Base-by-base conservation (phyloP, 2,797 vertebrate genomes). In the Betta splendens region DNA sequence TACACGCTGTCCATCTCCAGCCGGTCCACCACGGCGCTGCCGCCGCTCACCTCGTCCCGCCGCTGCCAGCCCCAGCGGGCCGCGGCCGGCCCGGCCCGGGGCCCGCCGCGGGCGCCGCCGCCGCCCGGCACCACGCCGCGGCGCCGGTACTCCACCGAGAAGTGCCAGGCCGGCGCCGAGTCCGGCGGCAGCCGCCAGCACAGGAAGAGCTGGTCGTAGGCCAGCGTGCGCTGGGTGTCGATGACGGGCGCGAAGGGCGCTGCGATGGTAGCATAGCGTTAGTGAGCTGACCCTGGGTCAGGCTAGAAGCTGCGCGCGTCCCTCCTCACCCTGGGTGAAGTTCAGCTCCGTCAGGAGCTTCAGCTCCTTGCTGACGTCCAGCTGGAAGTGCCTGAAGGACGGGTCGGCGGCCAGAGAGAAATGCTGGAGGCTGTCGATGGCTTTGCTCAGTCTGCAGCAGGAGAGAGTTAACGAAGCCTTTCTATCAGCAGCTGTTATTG, bases 201-300 rank as follows among this genome's bases (percentile, higher is more conserved):
- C 47, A 98, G 87, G 87, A 94, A 98, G 80, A 98, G 96, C 89
- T 98, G 96, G 79, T 98, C 95, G 0, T 98, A 98, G 75, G 97
- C 95, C 51, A 97, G 92, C 26, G 96, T 96, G 17, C 93, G 93
- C 87, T 98, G 97, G 11, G 96, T 98, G 78, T 98, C 97, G 0
- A 98, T 95, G 67, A 98, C 97, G 0, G 97, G 97, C 4, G 96
- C 96, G 55, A 93, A 89, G 0, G 97, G 97, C 3, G 92, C 97
- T 98, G 91, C 13, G 48, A n/a, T n/a, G n/a, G n/a, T n/a, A n/a
- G n/a, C n/a, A n/a, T n/a, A n/a, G n/a, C n/a, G n/a, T n/a, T n/a
- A n/a, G n/a, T n/a, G n/a, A n/a, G n/a, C n/a, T n/a, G n/a, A n/a
- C n/a, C n/a, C n/a, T n/a, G n/a, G n/a, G n/a, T n/a, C n/a, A n/a